Percentiles rank a stretch among this genome's conserved stretches.
Conservation (phyloP, 2,888 invertebrate species). For the Melikaiella ostensackeni region DNA sequence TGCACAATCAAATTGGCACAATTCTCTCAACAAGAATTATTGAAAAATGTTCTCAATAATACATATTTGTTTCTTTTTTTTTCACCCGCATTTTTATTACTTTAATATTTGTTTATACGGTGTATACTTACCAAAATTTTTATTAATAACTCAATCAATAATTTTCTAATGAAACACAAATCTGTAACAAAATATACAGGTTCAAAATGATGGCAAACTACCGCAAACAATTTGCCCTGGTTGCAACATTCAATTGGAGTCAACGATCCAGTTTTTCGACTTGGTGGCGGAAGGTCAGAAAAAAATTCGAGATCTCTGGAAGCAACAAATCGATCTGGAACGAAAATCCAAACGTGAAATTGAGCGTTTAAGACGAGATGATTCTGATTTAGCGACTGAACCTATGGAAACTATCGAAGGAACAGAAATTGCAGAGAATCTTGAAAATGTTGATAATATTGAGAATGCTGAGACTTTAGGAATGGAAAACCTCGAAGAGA, state of each 20-base stretch:
- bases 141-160: too few species aligned
- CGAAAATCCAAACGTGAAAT: slow-evolving; percentile 64
- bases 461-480: slow-evolving; percentile 57
- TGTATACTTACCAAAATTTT: too few species aligned
- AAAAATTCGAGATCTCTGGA: slow-evolving; percentile 79
- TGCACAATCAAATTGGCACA: too few species aligned
- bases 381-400: slow-evolving; percentile 31
- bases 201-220: slow-evolving; percentile 83
- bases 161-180: too few species aligned
- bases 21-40: too few species aligned
- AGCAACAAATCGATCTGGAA: slow-evolving; percentile 76
- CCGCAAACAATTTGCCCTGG: slow-evolving; percentile 87
- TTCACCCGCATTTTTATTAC: too few species aligned
- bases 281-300: slow-evolving; percentile 85
- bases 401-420: neutral
- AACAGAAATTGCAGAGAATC: slow-evolving; percentile 47
- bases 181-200: slow-evolving; percentile 75
- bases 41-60: too few species aligned
- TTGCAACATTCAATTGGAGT: slow-evolving; percentile 87
- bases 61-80: too few species aligned
- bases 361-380: slow-evolving; percentile 41
- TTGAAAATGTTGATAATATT: slow-evolving; percentile 57
- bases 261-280: slow-evolving; percentile 86
- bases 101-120: too few species aligned
- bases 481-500: slow-evolving; percentile 53